Evolutionary conservation across 2,888 invertebrate species (phyloP), one percentile per base, ranked within the genome.

Genomic region (Clepsis dumicolana): DNA sequence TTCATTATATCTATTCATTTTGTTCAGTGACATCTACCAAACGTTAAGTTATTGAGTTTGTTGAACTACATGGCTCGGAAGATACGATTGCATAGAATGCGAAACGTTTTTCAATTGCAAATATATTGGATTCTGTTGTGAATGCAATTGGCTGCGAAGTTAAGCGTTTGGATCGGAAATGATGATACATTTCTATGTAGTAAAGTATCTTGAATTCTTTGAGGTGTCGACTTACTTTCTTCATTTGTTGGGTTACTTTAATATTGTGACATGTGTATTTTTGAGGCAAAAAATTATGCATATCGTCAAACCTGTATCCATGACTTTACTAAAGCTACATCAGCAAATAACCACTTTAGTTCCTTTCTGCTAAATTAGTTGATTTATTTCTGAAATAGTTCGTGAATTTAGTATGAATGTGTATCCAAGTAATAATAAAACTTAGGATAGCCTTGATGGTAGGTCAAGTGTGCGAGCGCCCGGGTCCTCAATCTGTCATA

Each of bases 1-100:
- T 81, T 81, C 86, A 88, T 89, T 90, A 91, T 87, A 86, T 80
- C 85, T 87, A 88, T 88, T 90, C 85, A 86, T 88, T 89, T 79
- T 74, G 73, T 71, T 50, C 68, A 59, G 54, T 77, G 77, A 79
- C 77, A 80, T 79, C 78, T 70, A 72, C 54, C 60, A 64, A 70
- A 70, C 56, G 53, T 71, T 59, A 16, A 32, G 54, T 68, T 70
- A 66, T 64, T 54, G 63, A 69, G 82, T 78, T 80, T 78, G 70
- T 79, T 80, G 78, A 81, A 76, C 80, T 77, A 60, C 52, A 68
- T 64, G 52, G 64, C 59, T 38, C 18, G 52, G 52, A 68, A 64
- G 50, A 61, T 54, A 35, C 54, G 35, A 35, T 32, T 60, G 54
- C 57, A 52, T 4, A 29, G 41, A 68, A 68, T 59, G 52, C 52